These are phyloP conservation scores for Atherinosoma microstoma DNA, from an alignment of 2,797 vertebrate genomes.

Conservation along the genomic window DNA sequence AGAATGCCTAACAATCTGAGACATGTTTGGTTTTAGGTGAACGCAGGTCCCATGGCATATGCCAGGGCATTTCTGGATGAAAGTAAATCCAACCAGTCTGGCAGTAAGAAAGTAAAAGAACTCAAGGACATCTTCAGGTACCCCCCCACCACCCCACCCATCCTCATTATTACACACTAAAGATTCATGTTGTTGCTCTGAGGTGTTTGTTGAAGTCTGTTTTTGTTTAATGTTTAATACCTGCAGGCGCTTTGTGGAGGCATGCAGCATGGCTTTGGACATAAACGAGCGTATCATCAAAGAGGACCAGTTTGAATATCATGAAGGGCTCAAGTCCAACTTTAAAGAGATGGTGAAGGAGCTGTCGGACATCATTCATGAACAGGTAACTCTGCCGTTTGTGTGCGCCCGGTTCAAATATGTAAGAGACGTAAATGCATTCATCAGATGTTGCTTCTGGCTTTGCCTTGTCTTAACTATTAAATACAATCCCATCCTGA, in stretches of 20 bases:
- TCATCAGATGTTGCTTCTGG: too few species aligned
- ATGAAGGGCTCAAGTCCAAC: slow-evolving; percentile 95
- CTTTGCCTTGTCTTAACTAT: too few species aligned
- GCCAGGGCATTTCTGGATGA: slow-evolving; percentile 95
- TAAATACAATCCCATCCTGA: too few species aligned
- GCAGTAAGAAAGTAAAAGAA: slow-evolving; percentile 91
- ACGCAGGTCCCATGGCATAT: slow-evolving; percentile 96
- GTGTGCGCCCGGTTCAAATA: background rate
- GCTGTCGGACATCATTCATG: slow-evolving; percentile 95
- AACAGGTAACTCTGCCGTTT: slow-evolving; percentile 84
- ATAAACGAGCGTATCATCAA: slow-evolving; percentile 96
- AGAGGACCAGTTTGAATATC: slow-evolving; percentile 96
- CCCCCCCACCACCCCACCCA: too few species aligned
- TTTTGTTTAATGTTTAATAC: background rate
- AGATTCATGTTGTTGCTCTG: fast-evolving
- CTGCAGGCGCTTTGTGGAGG: slow-evolving; percentile 91
- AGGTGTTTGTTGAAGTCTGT: background rate
- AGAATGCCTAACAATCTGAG: slow-evolving; percentile 10
- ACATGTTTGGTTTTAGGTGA: slow-evolving; percentile 86
- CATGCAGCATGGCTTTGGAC: slow-evolving; percentile 93
- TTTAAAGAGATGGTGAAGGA: slow-evolving; percentile 98
- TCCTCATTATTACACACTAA: fast-evolving
- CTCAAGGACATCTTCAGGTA: slow-evolving; percentile 96
- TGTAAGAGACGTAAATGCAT: too few species aligned
- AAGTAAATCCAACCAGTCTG: slow-evolving; percentile 86